Evolutionary conservation across 2,113 vertebrate genomes (phyloP).

Genomic region (Mystacornis crossleyi): DNA sequence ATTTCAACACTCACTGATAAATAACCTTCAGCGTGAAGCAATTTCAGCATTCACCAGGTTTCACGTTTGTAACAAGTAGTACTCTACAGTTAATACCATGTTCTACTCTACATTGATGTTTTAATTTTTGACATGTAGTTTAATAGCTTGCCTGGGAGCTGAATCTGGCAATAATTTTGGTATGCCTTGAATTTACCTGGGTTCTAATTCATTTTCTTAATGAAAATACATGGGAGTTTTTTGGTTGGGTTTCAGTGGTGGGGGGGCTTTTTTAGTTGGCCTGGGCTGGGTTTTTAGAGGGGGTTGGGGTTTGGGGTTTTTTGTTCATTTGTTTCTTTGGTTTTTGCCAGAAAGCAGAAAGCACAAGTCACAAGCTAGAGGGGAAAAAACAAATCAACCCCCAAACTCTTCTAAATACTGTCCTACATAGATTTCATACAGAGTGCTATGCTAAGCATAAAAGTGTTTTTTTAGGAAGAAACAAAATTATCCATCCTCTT

Average conservation of each 20-base stretch:
- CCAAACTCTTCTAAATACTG: not conserved
- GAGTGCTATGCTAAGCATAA: not conserved
- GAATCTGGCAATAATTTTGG: not conserved
- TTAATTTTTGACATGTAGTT: not conserved
- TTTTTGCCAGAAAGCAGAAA: not conserved
- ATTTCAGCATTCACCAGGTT: not conserved
- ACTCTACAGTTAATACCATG: not conserved
- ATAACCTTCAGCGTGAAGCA: not conserved
- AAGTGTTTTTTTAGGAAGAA: not conserved
- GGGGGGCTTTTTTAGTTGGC: fast-evolving
- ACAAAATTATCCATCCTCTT: not conserved
- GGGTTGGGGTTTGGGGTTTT: not conserved
- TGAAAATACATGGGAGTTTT: not conserved
- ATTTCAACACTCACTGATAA: not conserved
- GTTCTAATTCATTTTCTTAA: not conserved
- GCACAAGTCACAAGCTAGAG: not conserved
- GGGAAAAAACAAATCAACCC: not conserved
- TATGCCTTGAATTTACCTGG: not conserved
- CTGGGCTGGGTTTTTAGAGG: not conserved
- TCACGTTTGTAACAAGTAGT: not conserved
- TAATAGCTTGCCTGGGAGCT: not conserved
- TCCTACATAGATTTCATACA: not conserved
- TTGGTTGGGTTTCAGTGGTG: not conserved
- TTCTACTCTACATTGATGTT: not conserved
- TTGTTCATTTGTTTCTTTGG: not conserved